phyloP scores from a whole-genome alignment of 1,140 invertebrate species.

The Aphelenchoides fujianensis region DNA sequence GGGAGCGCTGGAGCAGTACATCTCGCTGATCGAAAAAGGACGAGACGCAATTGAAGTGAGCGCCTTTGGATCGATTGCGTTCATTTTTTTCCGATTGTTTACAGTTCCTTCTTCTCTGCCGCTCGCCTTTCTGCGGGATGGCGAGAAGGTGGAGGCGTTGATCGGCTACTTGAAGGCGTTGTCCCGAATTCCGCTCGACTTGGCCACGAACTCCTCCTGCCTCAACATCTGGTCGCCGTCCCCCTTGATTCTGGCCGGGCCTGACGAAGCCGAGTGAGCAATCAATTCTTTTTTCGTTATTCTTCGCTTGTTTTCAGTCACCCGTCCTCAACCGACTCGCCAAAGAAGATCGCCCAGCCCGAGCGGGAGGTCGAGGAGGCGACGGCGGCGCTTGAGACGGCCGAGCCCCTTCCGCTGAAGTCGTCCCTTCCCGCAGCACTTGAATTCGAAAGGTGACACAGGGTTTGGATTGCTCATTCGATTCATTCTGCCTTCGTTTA shows the following conservation, averaged over 20 bases:
- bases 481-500: too few species aligned
- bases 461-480: too few species aligned
- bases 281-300: neutral
- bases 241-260: constrained; percentile 55
- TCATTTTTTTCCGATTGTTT: neutral
- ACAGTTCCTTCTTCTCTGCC: constrained; percentile 54
- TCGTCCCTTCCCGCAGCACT: too few species aligned
- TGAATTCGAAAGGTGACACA: too few species aligned
- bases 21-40: constrained; percentile 41
- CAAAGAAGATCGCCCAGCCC: neutral
- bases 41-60: constrained; percentile 30
- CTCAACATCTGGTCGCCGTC: constrained; percentile 59
- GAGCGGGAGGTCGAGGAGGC: neutral
- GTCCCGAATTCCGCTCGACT: constrained; percentile 30
- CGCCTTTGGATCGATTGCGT: too few species aligned
- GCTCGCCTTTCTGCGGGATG: constrained; percentile 52
- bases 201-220: constrained; percentile 49
- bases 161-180: constrained; percentile 48
- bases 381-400: too few species aligned
- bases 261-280: constrained; percentile 41
- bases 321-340: neutral
- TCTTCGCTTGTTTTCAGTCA: neutral
- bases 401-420: too few species aligned
- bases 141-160: constrained; percentile 49
- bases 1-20: constrained; percentile 43